A percentile compares a stretch with the other conserved stretches of the same genome.
These are phyloP conservation scores for Neomorphus geoffroyi DNA, from an alignment of 2,797 vertebrate species.

Conservation along the genomic window DNA sequence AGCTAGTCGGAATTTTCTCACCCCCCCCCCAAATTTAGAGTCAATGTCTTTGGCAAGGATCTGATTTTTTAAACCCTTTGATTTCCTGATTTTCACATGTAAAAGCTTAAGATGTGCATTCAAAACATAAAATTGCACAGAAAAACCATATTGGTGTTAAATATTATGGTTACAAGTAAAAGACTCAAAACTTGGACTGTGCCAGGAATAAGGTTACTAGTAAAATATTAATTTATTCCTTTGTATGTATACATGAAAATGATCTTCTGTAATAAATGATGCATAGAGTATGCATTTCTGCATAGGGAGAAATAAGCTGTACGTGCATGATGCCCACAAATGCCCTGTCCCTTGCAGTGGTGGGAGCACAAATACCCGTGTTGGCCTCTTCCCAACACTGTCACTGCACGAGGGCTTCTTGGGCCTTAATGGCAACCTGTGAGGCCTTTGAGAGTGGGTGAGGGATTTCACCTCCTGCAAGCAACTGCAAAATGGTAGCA, in stretches of 20 bases:
- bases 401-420: accelerated
- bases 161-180: background rate
- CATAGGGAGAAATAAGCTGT: accelerated
- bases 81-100: background rate
- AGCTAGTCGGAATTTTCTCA: background rate
- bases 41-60: background rate
- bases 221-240: background rate
- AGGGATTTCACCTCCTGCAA: accelerated
- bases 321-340: accelerated
- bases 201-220: background rate
- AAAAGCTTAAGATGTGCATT: background rate
- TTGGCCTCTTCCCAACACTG: accelerated
- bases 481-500: background rate
- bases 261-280: background rate
- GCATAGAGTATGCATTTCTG: background rate
- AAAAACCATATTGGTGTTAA: background rate
- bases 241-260: background rate
- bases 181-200: background rate
- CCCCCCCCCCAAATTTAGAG: background rate
- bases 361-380: accelerated
- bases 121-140: background rate
- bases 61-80: background rate
- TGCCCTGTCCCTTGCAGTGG: background rate
- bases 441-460: background rate
- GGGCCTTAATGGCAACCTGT: accelerated